Evolutionary conservation across 2,888 invertebrate genomes (phyloP), one percentile per base, ranked within the genome.

Genomic region (Dryocosmus kuriphilus): DNA sequence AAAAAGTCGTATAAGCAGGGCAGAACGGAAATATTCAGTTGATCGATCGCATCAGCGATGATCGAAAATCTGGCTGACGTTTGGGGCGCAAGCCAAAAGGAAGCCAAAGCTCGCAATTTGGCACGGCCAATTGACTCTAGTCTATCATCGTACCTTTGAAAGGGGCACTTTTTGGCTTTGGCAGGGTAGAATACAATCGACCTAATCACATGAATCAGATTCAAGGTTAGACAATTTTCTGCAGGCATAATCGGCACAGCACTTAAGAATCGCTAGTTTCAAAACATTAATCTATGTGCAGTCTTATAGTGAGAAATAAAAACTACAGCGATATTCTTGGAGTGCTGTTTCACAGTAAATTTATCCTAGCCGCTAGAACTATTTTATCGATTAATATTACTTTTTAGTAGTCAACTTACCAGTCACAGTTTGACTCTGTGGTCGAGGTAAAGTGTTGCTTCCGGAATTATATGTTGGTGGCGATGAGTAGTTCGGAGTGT

Each of bases 401-500:
- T 22, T 9, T 16, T 27, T 2, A 30, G 27, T 30, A 38, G 1
- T 57, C 16, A 80, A 90, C 91, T 90, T 86, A 91, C 91, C 91
- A 86, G 91, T 90, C 79, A 89, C 89, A 79, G 90, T 88, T 80
- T 91, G 91, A 85, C 88, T 91, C 85, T 89, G 90, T 19, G 88
- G 88, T 80, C 91, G 89, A 38, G 90, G 87, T 32, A 91, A 84
- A 79, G 87, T 89, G 86, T 84, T 90, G 84, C 83, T 89, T 77
- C 87, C 89, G 51, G 89, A 87, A 83, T 88, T 90, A 78, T 84
- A 79, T 61, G 86, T 80, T 63, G 90, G 85, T 41, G 90, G 86
- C 38, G 89, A 84, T 32, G 88, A 85, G 63, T 88, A 86, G 81
- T 86, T 88, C 77, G 89, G 85, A 73, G 88, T 87, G 32, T 86